phyloP scores from a whole-genome alignment of 37 sponge, comb jelly and placozoan species.

The Eunapius fragilis region DNA sequence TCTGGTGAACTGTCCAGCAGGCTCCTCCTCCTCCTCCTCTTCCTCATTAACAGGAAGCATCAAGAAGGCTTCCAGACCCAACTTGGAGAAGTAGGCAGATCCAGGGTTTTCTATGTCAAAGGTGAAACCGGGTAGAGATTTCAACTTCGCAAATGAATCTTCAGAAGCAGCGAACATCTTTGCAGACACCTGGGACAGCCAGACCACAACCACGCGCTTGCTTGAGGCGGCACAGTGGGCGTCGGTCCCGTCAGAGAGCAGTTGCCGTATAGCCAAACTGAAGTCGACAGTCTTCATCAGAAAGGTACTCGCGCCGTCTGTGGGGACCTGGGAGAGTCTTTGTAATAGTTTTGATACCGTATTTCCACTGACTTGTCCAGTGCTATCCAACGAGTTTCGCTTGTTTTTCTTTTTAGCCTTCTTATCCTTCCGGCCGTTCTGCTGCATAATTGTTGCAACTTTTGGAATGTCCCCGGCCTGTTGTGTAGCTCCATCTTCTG shows the following conservation, averaged over 20 bases:
- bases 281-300: slow-evolving; percentile 15
- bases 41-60: not conserved
- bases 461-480: not conserved
- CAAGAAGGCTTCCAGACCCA: slow-evolving; percentile 65
- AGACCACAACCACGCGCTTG: slow-evolving; percentile 42
- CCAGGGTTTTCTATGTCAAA: slow-evolving; percentile 66
- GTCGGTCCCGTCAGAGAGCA: not conserved
- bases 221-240: not conserved
- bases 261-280: slow-evolving; percentile 1
- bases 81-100: slow-evolving; percentile 20
- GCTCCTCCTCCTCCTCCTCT: not conserved
- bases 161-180: slow-evolving; percentile 7
- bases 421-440: not conserved
- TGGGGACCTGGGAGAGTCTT: not conserved
- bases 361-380: not conserved
- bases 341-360: not conserved
- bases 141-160: slow-evolving; percentile 21
- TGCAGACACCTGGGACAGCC: slow-evolving; percentile 65
- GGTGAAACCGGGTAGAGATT: slow-evolving; percentile 1
- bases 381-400: not conserved
- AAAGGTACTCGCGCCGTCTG: not conserved
- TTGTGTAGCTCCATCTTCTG: not conserved
- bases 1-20: not conserved
- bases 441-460: not conserved
- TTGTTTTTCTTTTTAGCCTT: not conserved